Evolutionary conservation across 2,888 invertebrate genomes (phyloP).

Genomic region (Trissolcus brochymenae): DNA sequence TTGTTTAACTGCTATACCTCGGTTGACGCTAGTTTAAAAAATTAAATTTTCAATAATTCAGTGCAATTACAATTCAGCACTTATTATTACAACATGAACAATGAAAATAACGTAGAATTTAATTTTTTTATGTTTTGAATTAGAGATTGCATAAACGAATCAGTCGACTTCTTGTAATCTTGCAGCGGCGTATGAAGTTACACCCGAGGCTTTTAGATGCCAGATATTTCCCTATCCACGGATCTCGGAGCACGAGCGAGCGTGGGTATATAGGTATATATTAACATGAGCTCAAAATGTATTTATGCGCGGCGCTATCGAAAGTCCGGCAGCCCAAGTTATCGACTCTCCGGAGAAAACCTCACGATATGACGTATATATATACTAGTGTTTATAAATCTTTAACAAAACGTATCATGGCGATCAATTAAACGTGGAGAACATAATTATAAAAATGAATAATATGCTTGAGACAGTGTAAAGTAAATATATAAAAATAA

Average conservation of each 20-base stretch:
- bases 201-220: conserved; percentile 56
- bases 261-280: conserved; percentile 40
- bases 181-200: conserved; percentile 48
- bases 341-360: conserved; percentile 26
- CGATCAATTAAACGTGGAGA: too few species aligned
- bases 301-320: conserved; percentile 57
- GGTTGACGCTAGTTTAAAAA: too few species aligned
- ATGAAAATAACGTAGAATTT: too few species aligned
- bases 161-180: conserved; percentile 45
- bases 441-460: too few species aligned
- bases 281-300: conserved; percentile 51
- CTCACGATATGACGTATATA: too few species aligned
- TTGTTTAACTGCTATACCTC: too few species aligned
- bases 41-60: too few species aligned
- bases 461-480: too few species aligned
- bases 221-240: conserved; percentile 57
- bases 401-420: conserved; percentile 5
- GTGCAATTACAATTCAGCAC: too few species aligned
- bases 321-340: conserved; percentile 50
- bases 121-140: too few species aligned
- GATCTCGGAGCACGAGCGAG: conserved; percentile 57
- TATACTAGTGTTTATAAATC: conserved; percentile 4
- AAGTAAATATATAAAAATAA: too few species aligned
- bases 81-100: too few species aligned
- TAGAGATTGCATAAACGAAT: conserved; percentile 10